Conservation (phyloP, 1,140 invertebrate genomes). For the Conus ventricosus region DNA sequence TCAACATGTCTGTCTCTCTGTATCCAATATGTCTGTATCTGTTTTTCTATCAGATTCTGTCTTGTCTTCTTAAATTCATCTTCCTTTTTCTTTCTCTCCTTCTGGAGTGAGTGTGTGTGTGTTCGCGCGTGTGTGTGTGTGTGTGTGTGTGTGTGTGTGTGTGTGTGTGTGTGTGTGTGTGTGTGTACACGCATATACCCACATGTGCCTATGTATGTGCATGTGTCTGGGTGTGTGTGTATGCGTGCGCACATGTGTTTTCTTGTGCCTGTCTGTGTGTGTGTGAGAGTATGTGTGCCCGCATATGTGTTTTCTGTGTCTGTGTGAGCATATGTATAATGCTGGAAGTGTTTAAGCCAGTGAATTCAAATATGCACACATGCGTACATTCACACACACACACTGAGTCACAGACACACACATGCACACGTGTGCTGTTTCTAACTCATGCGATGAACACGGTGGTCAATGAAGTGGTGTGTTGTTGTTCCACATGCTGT, state of each 20-base stretch:
- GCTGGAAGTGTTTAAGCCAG: no score
- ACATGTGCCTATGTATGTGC: background rate
- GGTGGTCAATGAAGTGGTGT: no score
- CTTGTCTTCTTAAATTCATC: no score
- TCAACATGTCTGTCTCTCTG: no score
- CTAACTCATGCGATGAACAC: no score
- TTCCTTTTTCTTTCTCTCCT: background rate
- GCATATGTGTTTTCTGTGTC: background rate
- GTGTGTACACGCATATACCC: background rate
- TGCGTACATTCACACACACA: background rate
- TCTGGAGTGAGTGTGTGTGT: background rate
- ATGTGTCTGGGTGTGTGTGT: background rate
- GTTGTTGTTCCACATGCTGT: no score
- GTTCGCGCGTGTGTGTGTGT: background rate
- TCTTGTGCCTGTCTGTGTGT: background rate
- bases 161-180: background rate
- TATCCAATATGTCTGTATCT: no score
- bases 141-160: background rate
- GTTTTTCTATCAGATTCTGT: no score
- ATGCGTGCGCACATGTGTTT: background rate
- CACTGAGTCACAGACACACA: background rate
- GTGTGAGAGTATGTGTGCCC: background rate
- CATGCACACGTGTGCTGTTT: no score
- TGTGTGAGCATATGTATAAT: background rate
- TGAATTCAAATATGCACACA: background rate